Percentiles rank a stretch among this genome's conserved stretches.
Evolutionary conservation across 2,888 invertebrate species (phyloP).

Genomic region (Tolmerus cingulatus): DNA sequence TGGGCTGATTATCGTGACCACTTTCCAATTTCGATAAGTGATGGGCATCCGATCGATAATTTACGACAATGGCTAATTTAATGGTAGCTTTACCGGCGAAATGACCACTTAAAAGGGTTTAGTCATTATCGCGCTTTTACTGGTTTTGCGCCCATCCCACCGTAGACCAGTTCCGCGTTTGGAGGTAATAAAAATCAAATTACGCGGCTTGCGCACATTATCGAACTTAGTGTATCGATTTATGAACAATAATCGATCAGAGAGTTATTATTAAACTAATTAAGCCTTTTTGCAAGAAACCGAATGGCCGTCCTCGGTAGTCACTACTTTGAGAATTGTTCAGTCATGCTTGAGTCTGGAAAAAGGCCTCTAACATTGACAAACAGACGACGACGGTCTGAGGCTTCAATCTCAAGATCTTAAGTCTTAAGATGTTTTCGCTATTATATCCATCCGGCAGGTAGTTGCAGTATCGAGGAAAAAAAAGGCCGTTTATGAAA

Average conservation of each 20-base stretch:
- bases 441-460: background rate
- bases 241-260: background rate
- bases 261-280: background rate
- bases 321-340: background rate
- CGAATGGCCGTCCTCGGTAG: background rate
- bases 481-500: background rate
- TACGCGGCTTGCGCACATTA: background rate
- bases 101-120: background rate
- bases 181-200: background rate
- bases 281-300: background rate
- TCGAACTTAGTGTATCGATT: background rate
- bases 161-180: background rate
- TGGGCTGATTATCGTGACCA: background rate
- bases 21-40: background rate
- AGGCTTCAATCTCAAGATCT: conserved; percentile 1
- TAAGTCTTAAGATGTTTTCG: background rate
- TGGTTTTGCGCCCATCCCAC: background rate
- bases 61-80: background rate
- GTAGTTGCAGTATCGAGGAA: background rate
- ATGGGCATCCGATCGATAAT: background rate
- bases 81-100: background rate
- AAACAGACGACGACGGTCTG: background rate
- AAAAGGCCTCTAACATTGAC: background rate
- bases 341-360: background rate
- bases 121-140: background rate